Evolutionary conservation across 1,140 invertebrate species (phyloP).

Genomic region (Himalopsyche phryganea): DNA sequence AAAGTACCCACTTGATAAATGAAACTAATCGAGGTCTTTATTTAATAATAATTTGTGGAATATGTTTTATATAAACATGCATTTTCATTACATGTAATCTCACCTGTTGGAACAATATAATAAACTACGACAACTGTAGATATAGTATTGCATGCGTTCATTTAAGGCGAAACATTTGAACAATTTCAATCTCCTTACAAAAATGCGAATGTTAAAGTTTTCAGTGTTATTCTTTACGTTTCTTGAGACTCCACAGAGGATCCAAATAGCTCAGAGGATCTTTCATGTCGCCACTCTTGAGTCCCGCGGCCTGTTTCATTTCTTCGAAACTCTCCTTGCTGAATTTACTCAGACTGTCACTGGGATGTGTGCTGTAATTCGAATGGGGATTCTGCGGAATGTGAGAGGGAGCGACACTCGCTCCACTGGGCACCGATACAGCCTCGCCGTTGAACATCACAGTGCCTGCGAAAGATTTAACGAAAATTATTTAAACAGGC

Average conservation of each 20-base stretch:
- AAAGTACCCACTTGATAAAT: too few relatives aligned
- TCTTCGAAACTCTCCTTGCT: slow-evolving; percentile 51
- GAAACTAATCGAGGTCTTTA: too few relatives aligned
- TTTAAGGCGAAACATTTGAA: too few relatives aligned
- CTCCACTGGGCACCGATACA: slow-evolving; percentile 42
- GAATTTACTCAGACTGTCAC: slow-evolving; percentile 38
- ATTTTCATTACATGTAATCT: too few relatives aligned
- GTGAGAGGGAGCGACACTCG: slow-evolving; percentile 40
- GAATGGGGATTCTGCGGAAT: slow-evolving; percentile 31
- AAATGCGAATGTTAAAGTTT: slow-evolving; percentile 1
- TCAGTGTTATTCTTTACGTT: slow-evolving; percentile 36
- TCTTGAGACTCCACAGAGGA: slow-evolving; percentile 58
- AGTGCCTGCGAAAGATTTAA: too few relatives aligned
- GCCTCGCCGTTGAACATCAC: slow-evolving; percentile 48
- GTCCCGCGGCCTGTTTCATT: slow-evolving; percentile 47
- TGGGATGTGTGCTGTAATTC: slow-evolving; percentile 5
- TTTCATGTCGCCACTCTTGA: slow-evolving; percentile 51
- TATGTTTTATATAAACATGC: too few relatives aligned
- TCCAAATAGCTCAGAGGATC: slow-evolving; percentile 57
- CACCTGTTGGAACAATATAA: too few relatives aligned
- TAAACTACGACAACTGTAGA: too few relatives aligned
- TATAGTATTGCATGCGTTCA: neutral
- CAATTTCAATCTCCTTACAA: neutral
- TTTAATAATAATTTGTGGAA: too few relatives aligned
- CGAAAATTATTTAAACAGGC: too few relatives aligned